These are phyloP conservation scores for Scarus forsteni DNA, from an alignment of 2,797 vertebrate genomes.

Conservation along the genomic window DNA sequence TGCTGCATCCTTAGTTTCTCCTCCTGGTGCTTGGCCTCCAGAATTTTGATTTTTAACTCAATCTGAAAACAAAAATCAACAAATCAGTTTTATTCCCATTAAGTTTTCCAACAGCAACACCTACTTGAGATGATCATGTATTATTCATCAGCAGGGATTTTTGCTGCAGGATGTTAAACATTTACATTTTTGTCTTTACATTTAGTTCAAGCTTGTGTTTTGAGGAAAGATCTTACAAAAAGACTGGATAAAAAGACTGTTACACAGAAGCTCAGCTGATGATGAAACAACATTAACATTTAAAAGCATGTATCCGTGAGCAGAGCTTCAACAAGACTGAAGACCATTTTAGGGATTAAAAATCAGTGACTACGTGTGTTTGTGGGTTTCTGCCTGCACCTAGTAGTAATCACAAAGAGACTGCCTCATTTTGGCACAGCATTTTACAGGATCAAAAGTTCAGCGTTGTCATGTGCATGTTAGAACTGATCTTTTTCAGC, in stretches of 20 bases:
- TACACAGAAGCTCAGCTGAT: constrained; percentile 34
- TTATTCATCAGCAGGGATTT: constrained; percentile 12
- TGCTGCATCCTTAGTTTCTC: constrained; percentile 94
- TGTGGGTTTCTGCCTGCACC: constrained; percentile 3
- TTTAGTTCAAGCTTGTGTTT: constrained; percentile 7
- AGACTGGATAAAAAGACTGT: constrained; percentile 32
- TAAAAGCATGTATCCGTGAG: constrained; percentile 47
- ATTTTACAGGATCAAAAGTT: constrained; percentile 67
- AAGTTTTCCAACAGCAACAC: constrained; percentile 1
- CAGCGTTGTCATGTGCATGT: constrained; percentile 46
- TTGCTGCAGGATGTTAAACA: constrained; percentile 18
- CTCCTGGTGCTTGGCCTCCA: constrained; percentile 93
- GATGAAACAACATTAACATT: constrained; percentile 68
- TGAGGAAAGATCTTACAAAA: neutral
- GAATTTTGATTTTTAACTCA: constrained; percentile 90
- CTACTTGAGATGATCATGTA: constrained; percentile 3
- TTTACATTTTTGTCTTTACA: constrained; percentile 11
- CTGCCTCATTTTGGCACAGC: constrained; percentile 44
- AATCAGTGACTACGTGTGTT: constrained; percentile 24
- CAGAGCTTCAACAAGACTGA: constrained; percentile 38
- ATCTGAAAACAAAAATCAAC: constrained; percentile 71
- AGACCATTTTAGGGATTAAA: constrained; percentile 9
- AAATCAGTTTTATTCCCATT: constrained; percentile 6
- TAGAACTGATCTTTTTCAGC: constrained; percentile 45
- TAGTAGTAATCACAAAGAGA: constrained; percentile 7